Conservation (phyloP, 2,797 vertebrate species). For the Rhabdomys pumilio region DNA sequence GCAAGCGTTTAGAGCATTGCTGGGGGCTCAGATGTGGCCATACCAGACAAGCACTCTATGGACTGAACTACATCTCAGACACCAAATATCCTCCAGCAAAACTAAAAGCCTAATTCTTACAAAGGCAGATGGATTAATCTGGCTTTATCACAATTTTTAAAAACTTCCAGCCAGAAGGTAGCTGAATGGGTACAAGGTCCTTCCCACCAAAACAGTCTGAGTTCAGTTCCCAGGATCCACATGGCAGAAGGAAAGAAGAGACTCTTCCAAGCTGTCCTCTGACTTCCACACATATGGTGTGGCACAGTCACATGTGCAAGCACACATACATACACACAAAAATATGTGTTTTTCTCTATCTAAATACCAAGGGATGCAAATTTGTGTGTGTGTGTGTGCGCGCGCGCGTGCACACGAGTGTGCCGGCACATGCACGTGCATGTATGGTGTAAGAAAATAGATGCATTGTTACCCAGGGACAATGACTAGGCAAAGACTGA, state of each 20-base stretch:
- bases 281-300: not conserved
- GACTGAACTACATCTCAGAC: not conserved
- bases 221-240: not conserved
- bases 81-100: not conserved
- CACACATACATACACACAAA: not conserved
- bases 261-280: not conserved
- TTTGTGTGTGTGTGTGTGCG: not conserved
- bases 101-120: not conserved
- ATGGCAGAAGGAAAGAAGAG: not conserved
- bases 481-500: not conserved
- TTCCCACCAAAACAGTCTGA: not conserved
- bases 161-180: not conserved
- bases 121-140: not conserved
- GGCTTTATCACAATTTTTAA: constrained; percentile 6
- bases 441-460: constrained; percentile 20
- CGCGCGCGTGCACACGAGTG: not conserved
- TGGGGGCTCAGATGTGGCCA: not conserved
- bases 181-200: not conserved
- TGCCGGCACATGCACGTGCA: not conserved
- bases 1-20: no score
- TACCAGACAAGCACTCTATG: not conserved
- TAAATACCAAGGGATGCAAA: constrained; percentile 41
- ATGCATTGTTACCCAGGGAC: not conserved
- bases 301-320: not conserved
- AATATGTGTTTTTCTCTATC: not conserved